Evolutionary conservation across 2,888 invertebrate genomes (phyloP).

Genomic region (Pollenia griseotomentosa): DNA sequence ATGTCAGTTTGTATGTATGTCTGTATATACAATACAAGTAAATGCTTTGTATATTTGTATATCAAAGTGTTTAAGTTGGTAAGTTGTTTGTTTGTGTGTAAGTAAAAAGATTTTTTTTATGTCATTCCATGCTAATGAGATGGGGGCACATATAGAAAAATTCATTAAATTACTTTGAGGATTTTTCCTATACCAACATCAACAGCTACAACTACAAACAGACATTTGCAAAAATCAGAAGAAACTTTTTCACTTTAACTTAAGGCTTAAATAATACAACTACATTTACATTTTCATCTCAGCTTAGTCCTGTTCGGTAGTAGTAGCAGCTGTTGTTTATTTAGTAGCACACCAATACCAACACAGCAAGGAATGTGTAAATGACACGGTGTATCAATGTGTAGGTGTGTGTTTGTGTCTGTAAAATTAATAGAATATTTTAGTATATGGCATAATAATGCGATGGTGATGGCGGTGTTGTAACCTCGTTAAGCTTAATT

Average conservation of each 20-base stretch:
- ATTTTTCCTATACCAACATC: constrained; percentile 50
- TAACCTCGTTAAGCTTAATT: constrained; percentile 85
- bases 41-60: constrained; percentile 57
- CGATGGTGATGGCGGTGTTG: constrained; percentile 81
- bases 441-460: constrained; percentile 59
- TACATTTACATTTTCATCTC: constrained; percentile 40
- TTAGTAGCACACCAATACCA: constrained; percentile 56
- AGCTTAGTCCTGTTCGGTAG: constrained; percentile 54
- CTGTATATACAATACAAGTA: constrained; percentile 33
- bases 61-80: constrained; percentile 46
- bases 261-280: constrained; percentile 63
- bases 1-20: not conserved
- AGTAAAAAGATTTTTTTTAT: constrained; percentile 21
- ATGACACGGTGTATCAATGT: constrained; percentile 16
- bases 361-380: not conserved
- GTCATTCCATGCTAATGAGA: constrained; percentile 78
- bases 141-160: constrained; percentile 80
- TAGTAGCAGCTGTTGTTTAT: constrained; percentile 72
- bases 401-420: constrained; percentile 33
- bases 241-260: constrained; percentile 70
- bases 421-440: constrained; percentile 53
- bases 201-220: constrained; percentile 34
- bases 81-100: constrained; percentile 31
- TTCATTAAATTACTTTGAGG: constrained; percentile 81
- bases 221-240: constrained; percentile 23